Evolutionary conservation across 92 coral and sea anemone species (phyloP).

Genomic region (Phymanthus crucifer): DNA sequence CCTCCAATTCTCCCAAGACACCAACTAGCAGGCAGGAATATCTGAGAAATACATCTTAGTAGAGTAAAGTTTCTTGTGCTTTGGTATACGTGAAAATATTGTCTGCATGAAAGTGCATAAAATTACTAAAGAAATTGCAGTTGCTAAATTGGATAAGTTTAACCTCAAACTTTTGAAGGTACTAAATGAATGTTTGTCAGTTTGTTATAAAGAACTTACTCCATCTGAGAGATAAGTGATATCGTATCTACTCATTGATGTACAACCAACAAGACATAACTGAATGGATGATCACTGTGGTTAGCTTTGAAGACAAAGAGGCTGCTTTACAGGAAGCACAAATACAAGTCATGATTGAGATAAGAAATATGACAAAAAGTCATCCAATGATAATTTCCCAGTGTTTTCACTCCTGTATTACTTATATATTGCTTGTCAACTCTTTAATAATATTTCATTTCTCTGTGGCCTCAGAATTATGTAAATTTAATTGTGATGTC

Average conservation of each 20-base stretch:
- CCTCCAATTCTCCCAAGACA: too few species aligned
- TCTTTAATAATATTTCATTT: neutral
- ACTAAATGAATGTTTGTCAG: neutral
- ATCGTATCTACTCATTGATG: slow-evolving; percentile 1
- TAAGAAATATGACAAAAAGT: slow-evolving; percentile 2
- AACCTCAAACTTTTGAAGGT: neutral
- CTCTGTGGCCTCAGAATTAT: neutral
- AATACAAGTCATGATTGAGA: slow-evolving; percentile 17
- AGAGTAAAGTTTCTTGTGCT: neutral
- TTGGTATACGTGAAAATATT: neutral
- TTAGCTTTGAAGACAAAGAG: slow-evolving; percentile 31
- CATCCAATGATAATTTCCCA: neutral
- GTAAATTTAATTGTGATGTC: neutral
- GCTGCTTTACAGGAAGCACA: slow-evolving; percentile 25
- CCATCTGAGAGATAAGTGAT: neutral
- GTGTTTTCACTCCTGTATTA: neutral
- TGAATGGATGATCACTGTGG: slow-evolving; percentile 34
- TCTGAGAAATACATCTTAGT: neutral
- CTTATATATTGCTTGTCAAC: neutral
- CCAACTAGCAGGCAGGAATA: too few species aligned
- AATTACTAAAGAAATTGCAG: neutral
- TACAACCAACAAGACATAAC: slow-evolving; percentile 16
- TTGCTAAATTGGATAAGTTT: neutral
- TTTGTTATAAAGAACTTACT: neutral
- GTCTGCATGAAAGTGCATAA: neutral